These are phyloP conservation scores for Oophaga pumilio DNA, from an alignment of 2,113 vertebrate genomes.

Conservation along the genomic window DNA sequence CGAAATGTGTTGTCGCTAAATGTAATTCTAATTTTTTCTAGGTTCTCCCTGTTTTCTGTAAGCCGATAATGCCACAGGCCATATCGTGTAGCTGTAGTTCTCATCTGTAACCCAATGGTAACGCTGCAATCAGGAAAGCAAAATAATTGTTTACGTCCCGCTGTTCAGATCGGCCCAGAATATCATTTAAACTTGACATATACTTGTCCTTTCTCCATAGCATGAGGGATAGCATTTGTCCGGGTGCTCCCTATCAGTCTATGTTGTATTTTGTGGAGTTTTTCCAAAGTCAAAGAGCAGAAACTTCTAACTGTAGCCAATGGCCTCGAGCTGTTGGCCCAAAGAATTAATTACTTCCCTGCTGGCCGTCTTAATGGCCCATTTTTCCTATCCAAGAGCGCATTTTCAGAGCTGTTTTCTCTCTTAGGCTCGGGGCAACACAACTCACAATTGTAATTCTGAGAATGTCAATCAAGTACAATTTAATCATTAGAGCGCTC, in stretches of 20 bases:
- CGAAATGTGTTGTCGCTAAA: background rate
- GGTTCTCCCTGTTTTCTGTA: background rate
- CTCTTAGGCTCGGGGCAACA: slow-evolving; percentile 54
- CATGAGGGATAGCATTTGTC: slow-evolving; percentile 23
- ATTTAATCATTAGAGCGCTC: slow-evolving; percentile 38
- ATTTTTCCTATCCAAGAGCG: slow-evolving; percentile 60
- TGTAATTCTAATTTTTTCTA: background rate
- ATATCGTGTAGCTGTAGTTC: background rate
- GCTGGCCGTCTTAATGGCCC: slow-evolving; percentile 61
- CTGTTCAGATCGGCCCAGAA: background rate
- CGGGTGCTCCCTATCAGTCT: slow-evolving; percentile 10
- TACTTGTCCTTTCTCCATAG: slow-evolving; percentile 32
- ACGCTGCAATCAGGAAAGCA: slow-evolving; percentile 3
- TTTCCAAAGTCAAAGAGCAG: slow-evolving; percentile 51
- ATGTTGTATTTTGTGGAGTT: slow-evolving; percentile 34
- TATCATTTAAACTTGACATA: slow-evolving; percentile 48
- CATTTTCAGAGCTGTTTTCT: slow-evolving; percentile 58
- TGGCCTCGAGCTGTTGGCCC: slow-evolving; percentile 57
- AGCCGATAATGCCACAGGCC: background rate
- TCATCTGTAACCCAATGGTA: background rate
- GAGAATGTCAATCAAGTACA: slow-evolving; percentile 47
- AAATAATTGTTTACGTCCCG: slow-evolving; percentile 2
- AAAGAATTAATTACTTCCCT: slow-evolving; percentile 62
- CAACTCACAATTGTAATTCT: slow-evolving; percentile 49
- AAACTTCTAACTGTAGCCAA: slow-evolving; percentile 39